These are phyloP conservation scores for Catotricha subobsoleta DNA, from an alignment of 2,888 invertebrate species.

Conservation along the genomic window DNA sequence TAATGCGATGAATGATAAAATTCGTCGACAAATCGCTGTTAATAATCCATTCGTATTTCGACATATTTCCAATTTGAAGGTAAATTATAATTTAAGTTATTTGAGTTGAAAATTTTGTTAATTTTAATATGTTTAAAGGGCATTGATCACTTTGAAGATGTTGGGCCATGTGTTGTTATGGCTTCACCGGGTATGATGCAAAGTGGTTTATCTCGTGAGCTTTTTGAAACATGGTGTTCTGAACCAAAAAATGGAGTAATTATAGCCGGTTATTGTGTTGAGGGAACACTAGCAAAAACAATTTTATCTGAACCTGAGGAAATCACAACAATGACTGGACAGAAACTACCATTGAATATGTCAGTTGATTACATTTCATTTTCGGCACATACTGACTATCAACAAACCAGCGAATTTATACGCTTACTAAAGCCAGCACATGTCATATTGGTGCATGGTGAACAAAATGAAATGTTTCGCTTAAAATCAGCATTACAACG, in stretches of 20 bases:
- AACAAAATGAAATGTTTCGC: slow-evolving; percentile 96
- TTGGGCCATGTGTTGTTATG: slow-evolving; percentile 99
- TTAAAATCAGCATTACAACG: slow-evolving; percentile 85
- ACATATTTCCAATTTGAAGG: slow-evolving; percentile 88
- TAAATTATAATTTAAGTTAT: slow-evolving; percentile 16
- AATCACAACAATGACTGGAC: slow-evolving; percentile 86
- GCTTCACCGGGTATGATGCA: slow-evolving; percentile 99
- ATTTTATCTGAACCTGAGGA: slow-evolving; percentile 96
- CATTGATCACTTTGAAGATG: slow-evolving; percentile 98
- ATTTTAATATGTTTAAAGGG: slow-evolving; percentile 38
- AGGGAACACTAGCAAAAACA: slow-evolving; percentile 79
- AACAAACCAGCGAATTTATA: slow-evolving; percentile 95
- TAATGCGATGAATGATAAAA: slow-evolving; percentile 98
- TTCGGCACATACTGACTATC: slow-evolving; percentile 96
- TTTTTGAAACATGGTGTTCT: slow-evolving; percentile 98
- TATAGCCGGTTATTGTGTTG: slow-evolving; percentile 90
- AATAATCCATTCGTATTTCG: slow-evolving; percentile 98
- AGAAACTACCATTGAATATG: slow-evolving; percentile 90
- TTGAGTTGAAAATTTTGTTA: not conserved
- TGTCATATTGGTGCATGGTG: slow-evolving; percentile 93
- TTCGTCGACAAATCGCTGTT: slow-evolving; percentile 87
- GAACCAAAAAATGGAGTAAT: slow-evolving; percentile 97
- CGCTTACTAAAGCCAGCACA: slow-evolving; percentile 86
- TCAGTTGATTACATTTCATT: slow-evolving; percentile 99
- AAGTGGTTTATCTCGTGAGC: slow-evolving; percentile 87